Evolutionary conservation across 1,140 invertebrate species (phyloP), one percentile per base, ranked within the genome.

Genomic region (Argopecten irradians): DNA sequence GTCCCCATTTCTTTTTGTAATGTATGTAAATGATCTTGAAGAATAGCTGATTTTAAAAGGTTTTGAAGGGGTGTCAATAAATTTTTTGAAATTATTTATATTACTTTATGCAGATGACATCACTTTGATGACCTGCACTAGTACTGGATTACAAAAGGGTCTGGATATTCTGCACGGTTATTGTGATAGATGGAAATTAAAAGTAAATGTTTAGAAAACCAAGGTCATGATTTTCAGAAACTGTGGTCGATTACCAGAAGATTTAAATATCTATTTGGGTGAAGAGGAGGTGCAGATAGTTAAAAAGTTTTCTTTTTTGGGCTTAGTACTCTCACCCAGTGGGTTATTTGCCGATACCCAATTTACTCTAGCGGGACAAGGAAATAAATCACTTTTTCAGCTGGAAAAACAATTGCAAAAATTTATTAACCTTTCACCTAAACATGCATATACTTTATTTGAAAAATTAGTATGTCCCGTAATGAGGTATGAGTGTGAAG

Each of bases 1-100:
- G 33, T 86, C 88, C 11, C 88, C 85, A 16, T 86, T 86, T 86
- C 46, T 86, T 7, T 89, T 85, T 86, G 82, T 71, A 22, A 84
- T 82, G 84, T 86, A n/a, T 83, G 33, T 90, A n/a, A 90, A 88
- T 82, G 71, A 86, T 43, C 84, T 86, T n/a, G 82, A 85, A 82
- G 41, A 90, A 22, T 71, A 39, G 28, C 88, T 86, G 28, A 86
- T 82, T 16, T 34, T 36, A 39, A 92, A 89, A 84, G 91, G 90
- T 82, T 39, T 9, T 32, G 14, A 83, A 16, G 85, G 88, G 0
- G 55, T 46, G 13, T 28, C 34, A n/a, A 28, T 46, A 71, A n/a
- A 84, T 35, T n/a, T 85, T 43, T 85, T 85, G 5, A 85, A 88
- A 85, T 34, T 88, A 82, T 88, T 85, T 85, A 71, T 85, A 85